These are phyloP conservation scores for Calyptommatus sinebrachiatus DNA, from an alignment of 2,113 vertebrate species.

Conservation along the genomic window DNA sequence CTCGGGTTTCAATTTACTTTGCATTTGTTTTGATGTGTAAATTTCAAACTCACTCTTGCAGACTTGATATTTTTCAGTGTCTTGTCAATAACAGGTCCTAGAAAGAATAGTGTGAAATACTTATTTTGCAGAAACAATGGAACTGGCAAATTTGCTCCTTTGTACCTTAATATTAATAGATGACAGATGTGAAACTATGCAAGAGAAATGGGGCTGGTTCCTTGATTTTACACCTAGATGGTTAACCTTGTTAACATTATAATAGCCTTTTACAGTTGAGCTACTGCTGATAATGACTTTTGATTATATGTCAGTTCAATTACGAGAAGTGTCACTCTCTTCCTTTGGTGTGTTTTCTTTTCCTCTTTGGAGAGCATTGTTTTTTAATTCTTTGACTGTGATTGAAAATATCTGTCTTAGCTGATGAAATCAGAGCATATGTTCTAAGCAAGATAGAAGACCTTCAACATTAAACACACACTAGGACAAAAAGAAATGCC, in stretches of 20 bases:
- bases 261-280: slow-evolving; percentile 38
- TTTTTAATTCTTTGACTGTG: slow-evolving; percentile 22
- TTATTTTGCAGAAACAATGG: background rate
- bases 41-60: background rate
- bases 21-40: background rate
- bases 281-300: slow-evolving; percentile 39
- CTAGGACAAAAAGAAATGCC: background rate
- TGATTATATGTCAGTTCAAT: slow-evolving; percentile 48
- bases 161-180: slow-evolving; percentile 3
- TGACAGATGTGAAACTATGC: slow-evolving; percentile 13
- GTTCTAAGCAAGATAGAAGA: slow-evolving; percentile 1
- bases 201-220: slow-evolving; percentile 16
- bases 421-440: slow-evolving; percentile 17
- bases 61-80: background rate
- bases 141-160: background rate
- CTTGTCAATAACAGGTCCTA: background rate
- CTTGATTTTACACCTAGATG: slow-evolving; percentile 19
- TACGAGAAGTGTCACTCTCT: slow-evolving; percentile 36
- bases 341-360: slow-evolving; percentile 37
- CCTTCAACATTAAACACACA: background rate
- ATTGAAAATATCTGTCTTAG: slow-evolving; percentile 12
- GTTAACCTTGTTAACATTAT: slow-evolving; percentile 50
- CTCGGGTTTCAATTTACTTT: background rate
- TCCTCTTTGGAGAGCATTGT: slow-evolving; percentile 15
- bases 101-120: background rate